Evolutionary conservation across 2,113 vertebrate genomes (phyloP).

Genomic region (Paedocypris sp.): DNA sequence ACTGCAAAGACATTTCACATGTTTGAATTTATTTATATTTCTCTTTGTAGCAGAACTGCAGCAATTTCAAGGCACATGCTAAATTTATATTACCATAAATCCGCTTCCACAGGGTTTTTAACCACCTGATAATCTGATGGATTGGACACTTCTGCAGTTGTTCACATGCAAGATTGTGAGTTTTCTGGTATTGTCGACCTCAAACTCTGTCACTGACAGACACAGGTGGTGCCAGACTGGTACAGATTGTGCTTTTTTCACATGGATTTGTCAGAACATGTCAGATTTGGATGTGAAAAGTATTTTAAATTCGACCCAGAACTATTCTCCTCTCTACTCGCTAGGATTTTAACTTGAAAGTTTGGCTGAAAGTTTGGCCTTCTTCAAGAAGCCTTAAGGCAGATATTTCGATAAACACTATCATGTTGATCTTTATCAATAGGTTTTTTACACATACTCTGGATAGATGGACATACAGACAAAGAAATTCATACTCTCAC

Average conservation of each 20-base stretch:
- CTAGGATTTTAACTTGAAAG: slow-evolving; percentile 87
- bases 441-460: no score
- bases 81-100: slow-evolving; percentile 88
- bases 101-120: slow-evolving; percentile 89
- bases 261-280: slow-evolving; percentile 81
- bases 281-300: slow-evolving; percentile 79
- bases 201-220: slow-evolving; percentile 84
- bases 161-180: neutral
- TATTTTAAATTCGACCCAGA: slow-evolving; percentile 78
- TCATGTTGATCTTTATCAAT: no score
- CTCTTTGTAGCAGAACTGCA: slow-evolving; percentile 45
- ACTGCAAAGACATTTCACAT: neutral
- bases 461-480: no score
- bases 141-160: neutral
- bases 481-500: no score
- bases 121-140: slow-evolving; percentile 84
- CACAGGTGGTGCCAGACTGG: slow-evolving; percentile 88
- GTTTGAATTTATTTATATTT: neutral
- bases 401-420: no score
- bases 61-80: slow-evolving; percentile 69
- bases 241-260: slow-evolving; percentile 85
- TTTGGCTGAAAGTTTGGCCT: no score
- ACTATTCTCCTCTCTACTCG: slow-evolving; percentile 79
- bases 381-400: no score
- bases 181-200: neutral